Evolutionary conservation across 2,888 invertebrate genomes (phyloP), one percentile per base, ranked within the genome.

Genomic region (Pseudanteris insignis): DNA sequence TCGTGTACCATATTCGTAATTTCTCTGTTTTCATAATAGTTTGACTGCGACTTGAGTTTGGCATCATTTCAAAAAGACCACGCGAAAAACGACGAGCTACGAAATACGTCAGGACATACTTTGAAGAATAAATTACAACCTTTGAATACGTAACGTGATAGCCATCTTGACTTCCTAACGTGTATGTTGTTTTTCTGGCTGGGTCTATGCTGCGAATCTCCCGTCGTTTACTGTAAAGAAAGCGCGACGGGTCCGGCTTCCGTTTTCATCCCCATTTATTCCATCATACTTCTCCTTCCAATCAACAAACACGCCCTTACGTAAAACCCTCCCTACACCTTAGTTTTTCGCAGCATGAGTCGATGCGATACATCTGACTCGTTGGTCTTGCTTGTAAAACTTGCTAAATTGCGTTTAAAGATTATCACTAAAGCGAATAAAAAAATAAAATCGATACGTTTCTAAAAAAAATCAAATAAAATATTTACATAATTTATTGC

Each of bases 291-390:
- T 25, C 36, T 41, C 33, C 41, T 9, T 15, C 29, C 44, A 44
- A 40, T 46, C 51, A 43, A 32, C 38, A 34, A 36, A 37, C 41
- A n/a, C 26, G 9, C 43, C 36, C 41, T 43, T 43, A 43, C 32
- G 33, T 37, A 38, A 24, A 9, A 10, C 18, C 13, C 18, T 18
- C 21, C 21, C 48, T 13, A 10, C 30, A n/a, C 18, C 41, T 12
- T 28, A 12, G 7, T 28, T 61, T 60, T 63, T 59, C 54, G 44
- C 57, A 62, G 66, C 47, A 40, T 37, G 43, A 44, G n/a, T n/a
- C 33, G 18, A 24, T 11, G 18, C 24, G 12, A 36, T 30, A 30
- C 28, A 48, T 44, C 34, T 26, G 25, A 1, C 29, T n/a, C 15
- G 14, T 11, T 28, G 26, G n/a, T n/a, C n/a, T n/a, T n/a, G n/a